Conservation (phyloP, 1,140 invertebrate genomes). For the Pseudomyrmex pallidus region DNA sequence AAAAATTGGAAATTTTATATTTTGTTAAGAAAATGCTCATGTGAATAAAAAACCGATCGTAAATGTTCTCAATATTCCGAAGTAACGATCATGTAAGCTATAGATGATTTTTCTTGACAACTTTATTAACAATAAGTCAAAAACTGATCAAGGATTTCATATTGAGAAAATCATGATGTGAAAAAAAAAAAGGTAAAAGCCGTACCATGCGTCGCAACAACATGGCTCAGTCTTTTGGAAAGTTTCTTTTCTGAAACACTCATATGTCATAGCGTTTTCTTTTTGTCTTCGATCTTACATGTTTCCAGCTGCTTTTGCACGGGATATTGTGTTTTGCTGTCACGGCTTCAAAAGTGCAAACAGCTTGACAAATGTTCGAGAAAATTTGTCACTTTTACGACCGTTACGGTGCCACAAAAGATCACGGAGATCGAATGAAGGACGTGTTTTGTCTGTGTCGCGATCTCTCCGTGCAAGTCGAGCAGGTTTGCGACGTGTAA, state of each 20-base stretch:
- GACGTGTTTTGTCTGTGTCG: not conserved
- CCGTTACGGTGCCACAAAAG: no score
- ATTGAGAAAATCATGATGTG: not conserved
- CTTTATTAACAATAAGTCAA: not conserved
- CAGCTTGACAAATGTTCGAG: not conserved
- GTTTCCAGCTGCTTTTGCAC: no score
- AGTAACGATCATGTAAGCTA: no score
- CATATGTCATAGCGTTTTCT: no score
- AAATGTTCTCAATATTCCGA: no score
- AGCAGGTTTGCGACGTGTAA: no score
- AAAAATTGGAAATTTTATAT: not conserved
- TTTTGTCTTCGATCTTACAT: no score
- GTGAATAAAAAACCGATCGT: no score
- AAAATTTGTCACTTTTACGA: no score
- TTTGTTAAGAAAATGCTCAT: not conserved
- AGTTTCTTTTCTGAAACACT: constrained; percentile 62
- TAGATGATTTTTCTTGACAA: not conserved
- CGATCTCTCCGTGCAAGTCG: not conserved
- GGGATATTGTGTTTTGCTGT: not conserved
- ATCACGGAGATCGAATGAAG: not conserved
- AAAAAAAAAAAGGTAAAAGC: constrained; percentile 14
- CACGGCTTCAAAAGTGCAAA: not conserved
- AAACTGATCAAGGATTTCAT: not conserved
- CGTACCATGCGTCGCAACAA: not conserved
- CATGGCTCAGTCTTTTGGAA: constrained; percentile 54